Evolutionary conservation across 2,797 vertebrate genomes (phyloP).

Genomic region (Platalea minor): DNA sequence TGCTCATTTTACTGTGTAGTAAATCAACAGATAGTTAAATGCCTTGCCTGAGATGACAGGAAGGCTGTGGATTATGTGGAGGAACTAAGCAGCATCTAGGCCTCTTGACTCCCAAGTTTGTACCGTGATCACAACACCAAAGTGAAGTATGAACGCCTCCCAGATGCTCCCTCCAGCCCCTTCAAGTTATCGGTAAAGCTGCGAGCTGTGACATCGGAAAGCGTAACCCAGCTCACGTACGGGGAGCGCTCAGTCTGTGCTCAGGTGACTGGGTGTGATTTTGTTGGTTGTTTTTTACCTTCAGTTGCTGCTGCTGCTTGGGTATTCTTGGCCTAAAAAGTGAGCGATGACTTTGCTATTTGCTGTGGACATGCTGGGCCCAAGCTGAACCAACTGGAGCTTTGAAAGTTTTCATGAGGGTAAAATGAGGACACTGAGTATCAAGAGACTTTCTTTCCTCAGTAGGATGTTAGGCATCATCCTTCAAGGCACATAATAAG

Average conservation of each 20-base stretch:
- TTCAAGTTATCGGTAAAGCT: not conserved
- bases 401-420: not conserved
- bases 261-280: not conserved
- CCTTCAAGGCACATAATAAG: not conserved
- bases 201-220: not conserved
- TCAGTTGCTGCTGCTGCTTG: not conserved
- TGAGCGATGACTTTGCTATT: not conserved
- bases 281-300: not conserved
- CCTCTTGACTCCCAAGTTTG: not conserved
- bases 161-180: not conserved
- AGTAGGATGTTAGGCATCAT: not conserved
- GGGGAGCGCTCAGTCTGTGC: not conserved
- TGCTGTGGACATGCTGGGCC: not conserved
- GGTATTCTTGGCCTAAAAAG: not conserved
- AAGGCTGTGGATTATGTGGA: not conserved
- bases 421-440: not conserved
- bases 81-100: not conserved
- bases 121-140: not conserved
- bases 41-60: not conserved
- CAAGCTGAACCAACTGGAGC: not conserved
- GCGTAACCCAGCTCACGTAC: accelerated
- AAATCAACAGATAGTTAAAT: not conserved
- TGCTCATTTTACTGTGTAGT: not conserved
- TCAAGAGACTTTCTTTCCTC: not conserved
- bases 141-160: accelerated